A percentile compares a stretch with the other conserved stretches of the same genome.
These are phyloP conservation scores for Sarcoramphus papa DNA, from an alignment of 2,797 vertebrate genomes.

Conservation along the genomic window DNA sequence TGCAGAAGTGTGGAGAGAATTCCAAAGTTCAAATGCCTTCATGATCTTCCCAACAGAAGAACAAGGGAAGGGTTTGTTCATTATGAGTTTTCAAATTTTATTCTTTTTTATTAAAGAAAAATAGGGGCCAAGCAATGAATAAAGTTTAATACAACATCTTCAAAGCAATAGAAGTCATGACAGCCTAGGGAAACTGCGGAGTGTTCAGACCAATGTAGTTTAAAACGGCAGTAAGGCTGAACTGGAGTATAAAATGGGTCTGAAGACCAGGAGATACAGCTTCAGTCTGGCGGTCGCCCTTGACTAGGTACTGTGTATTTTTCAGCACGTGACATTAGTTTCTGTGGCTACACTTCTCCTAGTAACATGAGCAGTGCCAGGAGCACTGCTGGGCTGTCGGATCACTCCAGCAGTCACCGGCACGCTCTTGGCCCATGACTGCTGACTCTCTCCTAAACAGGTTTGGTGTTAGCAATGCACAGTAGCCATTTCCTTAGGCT, in stretches of 20 bases:
- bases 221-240: background rate
- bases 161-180: background rate
- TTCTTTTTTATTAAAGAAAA: background rate
- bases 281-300: background rate
- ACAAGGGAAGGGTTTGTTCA: background rate
- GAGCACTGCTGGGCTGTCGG: background rate
- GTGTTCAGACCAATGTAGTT: background rate
- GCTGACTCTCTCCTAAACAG: background rate
- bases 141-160: background rate
- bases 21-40: background rate
- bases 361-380: background rate
- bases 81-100: background rate
- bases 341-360: background rate
- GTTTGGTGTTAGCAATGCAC: rapidly evolving
- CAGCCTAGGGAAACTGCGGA: background rate
- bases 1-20: background rate
- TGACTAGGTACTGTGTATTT: background rate
- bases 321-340: background rate
- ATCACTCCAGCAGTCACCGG: background rate
- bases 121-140: background rate
- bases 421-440: background rate
- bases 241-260: background rate
- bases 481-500: background rate
- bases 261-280: background rate
- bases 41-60: background rate